These are phyloP conservation scores for Drosophila neutralis DNA, from an alignment of 2,888 invertebrate species.

Conservation along the genomic window DNA sequence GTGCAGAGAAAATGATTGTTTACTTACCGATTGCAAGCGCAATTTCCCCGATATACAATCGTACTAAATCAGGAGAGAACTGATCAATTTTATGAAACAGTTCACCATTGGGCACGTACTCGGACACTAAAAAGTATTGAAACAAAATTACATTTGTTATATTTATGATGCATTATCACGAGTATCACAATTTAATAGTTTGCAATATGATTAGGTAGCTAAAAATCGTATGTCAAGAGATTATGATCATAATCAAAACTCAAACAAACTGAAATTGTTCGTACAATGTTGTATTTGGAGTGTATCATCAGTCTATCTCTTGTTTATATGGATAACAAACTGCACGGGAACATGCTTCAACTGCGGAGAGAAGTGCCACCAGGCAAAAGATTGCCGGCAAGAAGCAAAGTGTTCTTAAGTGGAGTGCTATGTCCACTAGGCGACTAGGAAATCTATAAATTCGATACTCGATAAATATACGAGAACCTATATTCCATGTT, in stretches of 20 bases:
- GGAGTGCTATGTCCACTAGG: too few species aligned
- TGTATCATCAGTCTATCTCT: too few species aligned
- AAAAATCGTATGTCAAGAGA: neutral
- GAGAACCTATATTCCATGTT: too few species aligned
- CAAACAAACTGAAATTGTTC: too few species aligned
- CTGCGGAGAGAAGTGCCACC: too few species aligned
- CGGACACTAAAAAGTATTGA: conserved; percentile 88
- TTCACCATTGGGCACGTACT: conserved; percentile 94
- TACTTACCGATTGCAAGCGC: conserved; percentile 93
- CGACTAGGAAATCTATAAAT: too few species aligned
- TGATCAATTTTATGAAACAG: conserved; percentile 90
- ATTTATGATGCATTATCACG: neutral
- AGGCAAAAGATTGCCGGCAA: too few species aligned
- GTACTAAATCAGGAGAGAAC: conserved; percentile 86
- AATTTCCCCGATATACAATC: conserved; percentile 89
- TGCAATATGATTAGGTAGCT: neutral
- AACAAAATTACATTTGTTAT: neutral
- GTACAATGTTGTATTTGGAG: too few species aligned
- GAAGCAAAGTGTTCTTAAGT: too few species aligned
- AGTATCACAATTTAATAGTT: neutral
- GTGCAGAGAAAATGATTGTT: neutral
- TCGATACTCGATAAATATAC: too few species aligned
- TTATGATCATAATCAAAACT: neutral
- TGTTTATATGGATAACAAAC: too few species aligned
- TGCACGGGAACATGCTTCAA: too few species aligned